These are phyloP conservation scores for Agrochola lota DNA, from an alignment of 2,888 invertebrate genomes.

Conservation along the genomic window DNA sequence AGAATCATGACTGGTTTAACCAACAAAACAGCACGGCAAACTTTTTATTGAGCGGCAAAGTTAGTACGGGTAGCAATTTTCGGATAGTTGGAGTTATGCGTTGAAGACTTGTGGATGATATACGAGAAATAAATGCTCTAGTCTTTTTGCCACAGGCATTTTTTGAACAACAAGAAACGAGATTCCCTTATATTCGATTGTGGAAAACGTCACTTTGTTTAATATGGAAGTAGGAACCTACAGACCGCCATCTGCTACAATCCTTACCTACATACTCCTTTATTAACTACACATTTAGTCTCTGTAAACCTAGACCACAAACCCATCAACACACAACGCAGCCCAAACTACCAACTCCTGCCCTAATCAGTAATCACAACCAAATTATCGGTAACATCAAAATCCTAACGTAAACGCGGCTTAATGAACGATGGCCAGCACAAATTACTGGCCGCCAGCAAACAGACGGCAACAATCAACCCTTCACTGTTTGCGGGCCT, in stretches of 20 bases:
- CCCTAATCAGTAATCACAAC: constrained; percentile 60
- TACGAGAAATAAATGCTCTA: not conserved
- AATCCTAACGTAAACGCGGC: constrained; percentile 68
- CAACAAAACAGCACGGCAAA: too few relatives aligned
- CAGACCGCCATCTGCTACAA: not conserved
- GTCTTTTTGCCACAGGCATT: not conserved
- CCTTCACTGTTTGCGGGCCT: constrained; percentile 86
- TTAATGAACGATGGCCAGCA: constrained; percentile 77
- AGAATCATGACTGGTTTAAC: not conserved
- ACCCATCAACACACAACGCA: constrained; percentile 1
- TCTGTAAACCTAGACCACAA: constrained; percentile 2
- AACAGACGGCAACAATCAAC: constrained; percentile 81
- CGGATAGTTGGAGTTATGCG: not conserved
- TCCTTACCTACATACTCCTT: not conserved
- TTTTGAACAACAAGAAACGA: not conserved
- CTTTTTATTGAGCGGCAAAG: not conserved
- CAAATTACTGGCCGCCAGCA: constrained; percentile 80
- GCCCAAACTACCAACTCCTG: constrained; percentile 24
- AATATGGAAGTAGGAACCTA: not conserved
- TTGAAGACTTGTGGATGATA: not conserved
- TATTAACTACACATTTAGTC: not conserved
- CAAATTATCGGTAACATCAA: constrained; percentile 68
- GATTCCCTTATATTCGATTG: not conserved
- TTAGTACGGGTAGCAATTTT: not conserved
- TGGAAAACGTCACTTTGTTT: not conserved